These are phyloP conservation scores for Strigops habroptila DNA, from an alignment of 2,113 vertebrate genomes.

Conservation along the genomic window DNA sequence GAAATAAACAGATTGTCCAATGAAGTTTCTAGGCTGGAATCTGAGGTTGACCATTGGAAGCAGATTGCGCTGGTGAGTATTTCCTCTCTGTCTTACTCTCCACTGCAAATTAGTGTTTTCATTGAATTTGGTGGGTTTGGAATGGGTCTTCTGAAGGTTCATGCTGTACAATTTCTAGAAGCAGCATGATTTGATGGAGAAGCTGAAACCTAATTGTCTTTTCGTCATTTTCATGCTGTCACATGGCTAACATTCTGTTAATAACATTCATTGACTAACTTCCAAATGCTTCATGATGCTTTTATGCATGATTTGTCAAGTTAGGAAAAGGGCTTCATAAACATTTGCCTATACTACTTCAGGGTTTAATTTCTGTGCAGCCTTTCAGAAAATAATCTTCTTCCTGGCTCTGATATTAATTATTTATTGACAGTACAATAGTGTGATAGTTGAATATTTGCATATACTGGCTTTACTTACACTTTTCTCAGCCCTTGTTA, in stretches of 20 bases:
- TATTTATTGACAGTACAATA: background rate
- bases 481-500: background rate
- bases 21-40: conserved; percentile 86
- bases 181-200: background rate
- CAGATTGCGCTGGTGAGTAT: conserved; percentile 84
- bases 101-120: background rate
- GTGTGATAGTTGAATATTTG: background rate
- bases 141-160: background rate
- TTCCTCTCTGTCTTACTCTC: background rate
- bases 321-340: background rate
- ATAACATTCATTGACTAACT: background rate
- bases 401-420: background rate
- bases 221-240: background rate
- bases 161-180: background rate
- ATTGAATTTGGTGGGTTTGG: background rate
- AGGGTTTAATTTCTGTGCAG: background rate
- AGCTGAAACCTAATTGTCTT: background rate
- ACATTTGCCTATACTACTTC: background rate
- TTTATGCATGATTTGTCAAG: background rate
- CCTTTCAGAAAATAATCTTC: background rate
- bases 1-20: conserved; percentile 94
- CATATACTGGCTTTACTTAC: background rate
- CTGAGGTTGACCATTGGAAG: conserved; percentile 89
- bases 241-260: background rate
- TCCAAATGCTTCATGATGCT: background rate